Percentiles rank a stretch among this genome's conserved stretches.
These are phyloP conservation scores for Drosophila paranaensis DNA, from an alignment of 2,888 invertebrate species.

Conservation along the genomic window DNA sequence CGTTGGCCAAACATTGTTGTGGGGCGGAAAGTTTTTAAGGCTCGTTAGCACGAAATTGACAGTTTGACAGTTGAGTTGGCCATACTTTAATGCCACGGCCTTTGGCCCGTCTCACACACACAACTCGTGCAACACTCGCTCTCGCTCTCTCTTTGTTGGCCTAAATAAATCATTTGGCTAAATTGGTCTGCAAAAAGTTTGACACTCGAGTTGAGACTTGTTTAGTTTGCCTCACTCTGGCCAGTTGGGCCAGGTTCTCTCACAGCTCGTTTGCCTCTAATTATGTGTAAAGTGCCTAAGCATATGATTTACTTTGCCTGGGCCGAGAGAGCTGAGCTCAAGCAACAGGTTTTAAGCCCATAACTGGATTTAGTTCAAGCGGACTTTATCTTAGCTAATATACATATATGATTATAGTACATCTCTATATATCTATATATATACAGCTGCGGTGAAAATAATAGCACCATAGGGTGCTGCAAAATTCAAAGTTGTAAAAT, in stretches of 20 bases:
- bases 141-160: slow-evolving; percentile 44
- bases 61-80: slow-evolving; percentile 82
- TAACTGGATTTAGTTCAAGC: slow-evolving; percentile 17
- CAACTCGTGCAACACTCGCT: slow-evolving; percentile 5
- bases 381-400: no score
- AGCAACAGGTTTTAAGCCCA: slow-evolving; percentile 60
- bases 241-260: slow-evolving; percentile 52
- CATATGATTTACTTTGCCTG: slow-evolving; percentile 75
- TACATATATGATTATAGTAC: no score
- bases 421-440: not conserved
- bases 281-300: slow-evolving; percentile 79
- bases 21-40: slow-evolving; percentile 73
- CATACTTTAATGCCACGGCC: slow-evolving; percentile 77
- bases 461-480: no score
- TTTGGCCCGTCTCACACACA: slow-evolving; percentile 37
- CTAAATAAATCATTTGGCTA: slow-evolving; percentile 81
- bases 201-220: slow-evolving; percentile 77
- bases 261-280: slow-evolving; percentile 52
- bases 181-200: slow-evolving; percentile 80
- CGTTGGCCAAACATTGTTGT: slow-evolving; percentile 35
- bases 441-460: no score
- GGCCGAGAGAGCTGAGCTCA: not conserved
- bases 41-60: slow-evolving; percentile 81
- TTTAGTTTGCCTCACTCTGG: slow-evolving; percentile 47
- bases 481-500: no score